Evolutionary conservation across 1,140 invertebrate species (phyloP), one percentile per base, ranked within the genome.

Genomic region (Dufourea novaeangliae): DNA sequence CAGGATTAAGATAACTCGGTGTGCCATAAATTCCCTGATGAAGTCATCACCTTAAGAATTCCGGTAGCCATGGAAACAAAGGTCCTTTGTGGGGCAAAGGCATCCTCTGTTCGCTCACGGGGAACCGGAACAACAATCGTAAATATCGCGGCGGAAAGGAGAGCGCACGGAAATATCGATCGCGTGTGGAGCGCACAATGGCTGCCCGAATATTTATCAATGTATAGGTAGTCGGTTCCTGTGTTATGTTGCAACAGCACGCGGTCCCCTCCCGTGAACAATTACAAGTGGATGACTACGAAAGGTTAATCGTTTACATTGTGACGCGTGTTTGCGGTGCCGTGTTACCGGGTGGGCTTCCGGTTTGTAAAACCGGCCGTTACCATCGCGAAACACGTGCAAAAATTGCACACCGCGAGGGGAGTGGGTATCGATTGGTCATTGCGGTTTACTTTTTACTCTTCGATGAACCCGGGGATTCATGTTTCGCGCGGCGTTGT

Each of bases 201-300:
- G 69, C 11, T 20, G 7, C 59, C 22, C 44, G 69, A 82, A 83
- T 79, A 74, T 75, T 80, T 76, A 80, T 76, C 79, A 75, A 75
- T 46, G 72, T 52, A 75, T 66, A 52, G n/a, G 32, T 63, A 66
- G 34, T 11, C 29, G 7, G 64, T 11, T 7, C 62, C 59, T 12
- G 5, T 34, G 41, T 59, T 52, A 61, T 37, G 66, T 67, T 57
- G 54, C 17, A 32, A 17, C 22, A 20, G 64, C 32, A n/a, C 37
- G 7, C 37, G 34, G 25, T 14, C 11, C n/a, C 14, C n/a, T 4
- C 61, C 37, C 37, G 39, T 39, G 68, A 71, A 75, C 57, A 78
- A 63, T 72, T 25, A 54, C 59, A 41, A 34, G 3, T 27, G 44
- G 32, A 25, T 41, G 34, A n/a, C 39, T 20, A 46, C 61, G 41